A percentile compares a stretch with the other conserved stretches of the same genome.
These are phyloP conservation scores for Enteromius anoplus DNA, from an alignment of 2,797 vertebrate genomes.

Conservation along the genomic window DNA sequence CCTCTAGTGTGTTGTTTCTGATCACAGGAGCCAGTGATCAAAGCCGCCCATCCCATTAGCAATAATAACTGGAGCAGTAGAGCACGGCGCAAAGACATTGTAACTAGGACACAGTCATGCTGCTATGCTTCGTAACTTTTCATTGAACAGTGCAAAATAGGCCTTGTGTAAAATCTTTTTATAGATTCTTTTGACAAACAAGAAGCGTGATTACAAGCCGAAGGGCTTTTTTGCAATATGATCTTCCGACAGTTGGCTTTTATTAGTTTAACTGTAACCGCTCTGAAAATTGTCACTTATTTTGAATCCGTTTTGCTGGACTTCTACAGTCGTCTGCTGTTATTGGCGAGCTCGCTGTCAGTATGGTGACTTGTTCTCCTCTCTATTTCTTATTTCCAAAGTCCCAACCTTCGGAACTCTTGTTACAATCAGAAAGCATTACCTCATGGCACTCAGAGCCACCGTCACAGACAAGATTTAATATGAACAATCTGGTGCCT, in stretches of 20 bases:
- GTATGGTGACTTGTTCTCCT: constrained; percentile 53
- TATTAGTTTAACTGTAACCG: constrained; percentile 65
- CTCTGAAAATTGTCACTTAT: constrained; percentile 15
- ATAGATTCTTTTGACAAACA: constrained; percentile 64
- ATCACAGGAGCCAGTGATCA: constrained; percentile 27
- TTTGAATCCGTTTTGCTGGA: constrained; percentile 51
- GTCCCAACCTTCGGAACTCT: constrained; percentile 64
- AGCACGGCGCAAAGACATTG: constrained; percentile 21
- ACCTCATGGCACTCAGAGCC: constrained; percentile 76
- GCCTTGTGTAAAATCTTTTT: constrained; percentile 50
- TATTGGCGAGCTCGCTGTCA: constrained; percentile 43
- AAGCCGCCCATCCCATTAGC: constrained; percentile 22
- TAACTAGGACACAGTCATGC: constrained; percentile 27
- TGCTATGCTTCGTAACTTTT: constrained; percentile 27
- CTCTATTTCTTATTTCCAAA: constrained; percentile 58
- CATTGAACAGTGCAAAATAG: constrained; percentile 39
- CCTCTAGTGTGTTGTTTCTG: background rate
- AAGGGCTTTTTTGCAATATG: background rate
- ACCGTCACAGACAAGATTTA: constrained; percentile 73
- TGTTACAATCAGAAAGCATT: constrained; percentile 64
- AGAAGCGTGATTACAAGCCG: constrained; percentile 63
- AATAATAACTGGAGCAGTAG: constrained; percentile 42
- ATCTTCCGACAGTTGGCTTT: constrained; percentile 47
- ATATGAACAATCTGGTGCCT: constrained; percentile 76
- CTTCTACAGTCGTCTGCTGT: constrained; percentile 44